Conservation (phyloP, 2,797 vertebrate species). For the Gallinago nigripennis region DNA sequence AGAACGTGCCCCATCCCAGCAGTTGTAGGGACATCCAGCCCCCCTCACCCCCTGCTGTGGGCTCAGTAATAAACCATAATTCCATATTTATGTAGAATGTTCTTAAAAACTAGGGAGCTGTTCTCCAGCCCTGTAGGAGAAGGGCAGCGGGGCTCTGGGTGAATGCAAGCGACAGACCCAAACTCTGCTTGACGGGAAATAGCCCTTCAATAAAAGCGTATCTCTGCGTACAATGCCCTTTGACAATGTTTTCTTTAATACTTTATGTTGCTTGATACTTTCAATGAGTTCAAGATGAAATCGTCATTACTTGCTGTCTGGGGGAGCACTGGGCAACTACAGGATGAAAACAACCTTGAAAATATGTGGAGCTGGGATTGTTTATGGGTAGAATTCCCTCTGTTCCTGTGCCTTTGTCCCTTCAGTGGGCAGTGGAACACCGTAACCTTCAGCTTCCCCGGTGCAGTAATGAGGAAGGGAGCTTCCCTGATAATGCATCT, state of each 20-base stretch:
- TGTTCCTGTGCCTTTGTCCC: background rate
- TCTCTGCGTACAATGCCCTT: background rate
- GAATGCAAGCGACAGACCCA: background rate
- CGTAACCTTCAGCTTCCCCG: background rate
- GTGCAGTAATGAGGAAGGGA: background rate
- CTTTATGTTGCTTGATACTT: no score
- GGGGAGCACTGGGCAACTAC: background rate
- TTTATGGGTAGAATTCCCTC: background rate
- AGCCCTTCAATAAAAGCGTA: background rate
- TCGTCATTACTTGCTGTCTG: background rate
- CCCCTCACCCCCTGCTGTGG: background rate
- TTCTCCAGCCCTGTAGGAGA: background rate
- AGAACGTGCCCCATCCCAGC: background rate
- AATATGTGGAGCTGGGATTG: background rate
- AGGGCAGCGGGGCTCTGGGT: background rate
- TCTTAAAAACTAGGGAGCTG: background rate
- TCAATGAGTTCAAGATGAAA: background rate
- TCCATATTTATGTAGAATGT: background rate
- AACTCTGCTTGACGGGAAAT: background rate
- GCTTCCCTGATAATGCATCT: background rate
- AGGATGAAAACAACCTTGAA: background rate
- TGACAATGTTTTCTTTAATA: background rate
- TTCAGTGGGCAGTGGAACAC: background rate
- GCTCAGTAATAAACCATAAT: background rate
- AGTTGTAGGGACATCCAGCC: background rate